phyloP scores from a whole-genome alignment of 2,888 invertebrate genomes.

The Caenorhabditis sulstoni region DNA sequence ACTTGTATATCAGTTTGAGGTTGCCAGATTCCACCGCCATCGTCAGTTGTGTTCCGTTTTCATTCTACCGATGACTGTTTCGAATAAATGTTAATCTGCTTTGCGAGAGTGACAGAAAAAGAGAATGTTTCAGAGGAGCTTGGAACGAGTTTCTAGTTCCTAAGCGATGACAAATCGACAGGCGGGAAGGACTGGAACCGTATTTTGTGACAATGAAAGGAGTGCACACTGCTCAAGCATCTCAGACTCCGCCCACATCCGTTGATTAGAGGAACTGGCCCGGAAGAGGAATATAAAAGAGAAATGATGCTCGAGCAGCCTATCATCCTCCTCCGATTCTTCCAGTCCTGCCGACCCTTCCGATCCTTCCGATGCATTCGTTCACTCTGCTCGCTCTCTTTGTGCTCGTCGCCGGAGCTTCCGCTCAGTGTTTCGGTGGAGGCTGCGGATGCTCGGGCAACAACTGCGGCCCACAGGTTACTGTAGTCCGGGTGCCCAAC shows the following conservation, averaged over 20 bases:
- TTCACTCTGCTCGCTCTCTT: constrained; percentile 31
- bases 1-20: constrained; percentile 55
- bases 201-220: constrained; percentile 38
- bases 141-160: neutral
- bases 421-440: constrained; percentile 46
- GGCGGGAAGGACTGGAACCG: constrained; percentile 6
- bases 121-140: neutral
- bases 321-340: neutral
- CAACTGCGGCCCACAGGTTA: constrained; percentile 39
- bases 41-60: constrained; percentile 13
- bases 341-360: too few species aligned
- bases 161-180: neutral
- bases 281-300: constrained; percentile 38
- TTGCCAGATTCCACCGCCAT: constrained; percentile 1
- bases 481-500: constrained; percentile 36
- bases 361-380: constrained; percentile 35
- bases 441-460: constrained; percentile 42
- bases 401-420: constrained; percentile 31
- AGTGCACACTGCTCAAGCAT: constrained; percentile 14
- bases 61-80: constrained; percentile 26
- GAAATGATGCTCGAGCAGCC: neutral
- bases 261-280: constrained; percentile 19
- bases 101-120: constrained; percentile 4
- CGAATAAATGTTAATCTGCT: constrained; percentile 31
- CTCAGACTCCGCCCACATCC: constrained; percentile 34